A percentile compares a stretch with the other conserved stretches of the same genome.
Conservation (phyloP, 2,797 vertebrate species). For the Sebastes vulpes region DNA sequence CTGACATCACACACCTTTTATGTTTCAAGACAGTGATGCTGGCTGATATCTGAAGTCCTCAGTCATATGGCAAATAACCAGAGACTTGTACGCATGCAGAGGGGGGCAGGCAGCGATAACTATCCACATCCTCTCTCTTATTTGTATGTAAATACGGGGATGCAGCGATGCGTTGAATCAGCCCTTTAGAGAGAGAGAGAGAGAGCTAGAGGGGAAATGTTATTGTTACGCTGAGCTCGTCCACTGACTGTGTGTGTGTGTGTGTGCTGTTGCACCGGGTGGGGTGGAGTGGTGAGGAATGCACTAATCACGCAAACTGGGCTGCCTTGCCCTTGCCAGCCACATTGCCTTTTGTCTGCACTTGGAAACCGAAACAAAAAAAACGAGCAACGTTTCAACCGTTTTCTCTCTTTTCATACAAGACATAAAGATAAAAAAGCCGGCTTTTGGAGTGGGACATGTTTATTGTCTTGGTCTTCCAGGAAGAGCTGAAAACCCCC, state of each 20-base stretch:
- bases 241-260: not conserved
- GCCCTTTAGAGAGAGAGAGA: not conserved
- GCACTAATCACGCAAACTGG: conserved; percentile 68
- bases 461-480: conserved; percentile 8
- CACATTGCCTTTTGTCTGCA: conserved; percentile 58
- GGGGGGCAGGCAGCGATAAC: conserved; percentile 19
- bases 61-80: not conserved
- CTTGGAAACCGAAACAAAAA: conserved; percentile 32
- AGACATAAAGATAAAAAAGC: not conserved
- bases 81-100: not conserved
- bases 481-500: conserved; percentile 10
- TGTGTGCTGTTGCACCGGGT: conserved; percentile 32
- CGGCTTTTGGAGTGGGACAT: not conserved
- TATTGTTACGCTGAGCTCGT: conserved; percentile 25
- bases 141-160: conserved; percentile 75
- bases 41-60: conserved; percentile 7
- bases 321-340: conserved; percentile 45
- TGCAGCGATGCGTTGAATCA: conserved; percentile 41
- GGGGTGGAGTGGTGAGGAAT: conserved; percentile 71
- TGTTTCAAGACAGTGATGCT: not conserved
- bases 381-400: not conserved
- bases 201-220: conserved; percentile 27
- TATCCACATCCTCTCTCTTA: conserved; percentile 56
- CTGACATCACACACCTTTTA: conserved; percentile 22
- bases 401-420: not conserved